Conservation (phyloP, 2,113 vertebrate genomes). For the Pristiophorus japonicus region DNA sequence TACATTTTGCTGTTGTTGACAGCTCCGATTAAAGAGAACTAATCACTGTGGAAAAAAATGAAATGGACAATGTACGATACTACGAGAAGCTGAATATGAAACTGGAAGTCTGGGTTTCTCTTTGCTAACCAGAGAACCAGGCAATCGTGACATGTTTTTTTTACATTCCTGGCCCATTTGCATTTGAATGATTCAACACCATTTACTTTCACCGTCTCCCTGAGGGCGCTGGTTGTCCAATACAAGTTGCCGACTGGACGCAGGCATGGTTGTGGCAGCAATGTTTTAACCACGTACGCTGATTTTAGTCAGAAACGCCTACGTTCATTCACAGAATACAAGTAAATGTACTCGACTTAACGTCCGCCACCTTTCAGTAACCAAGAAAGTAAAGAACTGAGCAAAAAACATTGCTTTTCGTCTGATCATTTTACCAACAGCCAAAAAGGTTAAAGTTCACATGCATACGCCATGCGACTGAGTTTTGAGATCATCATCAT, state of each 20-base stretch:
- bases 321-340: not conserved
- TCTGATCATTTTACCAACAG: not conserved
- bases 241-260: not conserved
- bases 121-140: not conserved
- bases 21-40: not conserved
- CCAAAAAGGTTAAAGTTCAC: not conserved
- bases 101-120: not conserved
- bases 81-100: not conserved
- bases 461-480: no score
- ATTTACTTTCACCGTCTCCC: not conserved
- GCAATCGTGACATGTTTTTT: not conserved
- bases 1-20: not conserved
- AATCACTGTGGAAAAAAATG: not conserved
- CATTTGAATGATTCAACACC: not conserved
- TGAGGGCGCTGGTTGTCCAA: not conserved
- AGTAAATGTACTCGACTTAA: no score
- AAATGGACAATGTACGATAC: not conserved
- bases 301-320: not conserved
- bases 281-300: no score
- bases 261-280: not conserved
- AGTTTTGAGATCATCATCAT: no score
- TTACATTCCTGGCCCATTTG: not conserved
- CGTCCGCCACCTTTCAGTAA: no score
- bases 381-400: not conserved
- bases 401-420: not conserved